These are phyloP conservation scores for Knipowitschia caucasica DNA, from an alignment of 2,797 vertebrate species.

Conservation along the genomic window DNA sequence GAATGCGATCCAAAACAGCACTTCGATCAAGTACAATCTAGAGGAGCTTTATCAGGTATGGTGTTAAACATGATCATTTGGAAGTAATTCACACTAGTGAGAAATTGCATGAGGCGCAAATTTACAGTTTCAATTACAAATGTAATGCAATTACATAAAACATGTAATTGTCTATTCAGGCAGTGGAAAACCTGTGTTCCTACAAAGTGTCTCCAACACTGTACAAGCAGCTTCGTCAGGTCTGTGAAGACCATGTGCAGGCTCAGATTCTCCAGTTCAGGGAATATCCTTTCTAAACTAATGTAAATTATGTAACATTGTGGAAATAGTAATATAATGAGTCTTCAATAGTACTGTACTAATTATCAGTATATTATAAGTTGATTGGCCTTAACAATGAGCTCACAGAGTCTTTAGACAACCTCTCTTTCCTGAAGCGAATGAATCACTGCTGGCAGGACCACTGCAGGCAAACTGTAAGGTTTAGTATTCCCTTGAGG, in stretches of 20 bases:
- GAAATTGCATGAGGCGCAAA: neutral
- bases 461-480: constrained; percentile 99
- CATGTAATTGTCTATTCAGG: constrained; percentile 67
- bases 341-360: neutral
- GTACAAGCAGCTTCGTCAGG: constrained; percentile 95
- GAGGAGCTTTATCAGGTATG: constrained; percentile 95
- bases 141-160: neutral
- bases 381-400: constrained; percentile 47
- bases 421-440: constrained; percentile 93
- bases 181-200: constrained; percentile 98
- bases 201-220: constrained; percentile 98
- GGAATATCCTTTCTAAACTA: constrained; percentile 98
- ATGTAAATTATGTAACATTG: too few species aligned
- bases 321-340: neutral
- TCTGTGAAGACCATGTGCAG: constrained; percentile 98
- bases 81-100: neutral
- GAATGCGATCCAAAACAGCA: constrained; percentile 97
- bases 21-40: constrained; percentile 97
- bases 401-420: constrained; percentile 91
- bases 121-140: too few species aligned
- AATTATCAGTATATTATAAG: constrained; percentile 1
- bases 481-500: constrained; percentile 66
- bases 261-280: constrained; percentile 97
- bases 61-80: neutral
- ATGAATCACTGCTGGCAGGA: constrained; percentile 99